phyloP scores from a whole-genome alignment of 1,140 invertebrate species.

The Hycleus phaleratus region DNA sequence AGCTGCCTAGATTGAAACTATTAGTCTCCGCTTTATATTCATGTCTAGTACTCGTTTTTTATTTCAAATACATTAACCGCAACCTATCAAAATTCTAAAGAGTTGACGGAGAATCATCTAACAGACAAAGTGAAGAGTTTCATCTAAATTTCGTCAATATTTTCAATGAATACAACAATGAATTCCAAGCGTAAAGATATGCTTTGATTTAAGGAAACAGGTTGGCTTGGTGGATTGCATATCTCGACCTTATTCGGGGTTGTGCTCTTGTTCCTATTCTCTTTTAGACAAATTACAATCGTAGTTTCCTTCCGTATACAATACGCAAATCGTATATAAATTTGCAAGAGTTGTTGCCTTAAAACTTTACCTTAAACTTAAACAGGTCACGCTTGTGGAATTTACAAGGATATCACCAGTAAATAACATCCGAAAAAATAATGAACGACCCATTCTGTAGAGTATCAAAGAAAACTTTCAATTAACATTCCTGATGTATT shows the following conservation, averaged over 20 bases:
- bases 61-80: slow-evolving; percentile 1
- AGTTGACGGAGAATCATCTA: not conserved
- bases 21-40: slow-evolving; percentile 4
- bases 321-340: slow-evolving; percentile 13
- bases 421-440: too few relatives aligned
- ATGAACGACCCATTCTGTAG: too few relatives aligned
- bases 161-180: too few relatives aligned
- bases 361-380: slow-evolving; percentile 4
- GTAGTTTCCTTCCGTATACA: slow-evolving; percentile 23
- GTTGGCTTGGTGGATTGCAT: too few relatives aligned
- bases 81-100: not conserved
- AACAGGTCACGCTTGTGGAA: too few relatives aligned
- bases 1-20: not conserved
- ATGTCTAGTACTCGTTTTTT: slow-evolving; percentile 2
- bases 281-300: slow-evolving; percentile 25
- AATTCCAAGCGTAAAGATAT: too few relatives aligned
- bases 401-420: too few relatives aligned
- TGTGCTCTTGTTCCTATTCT: slow-evolving; percentile 12
- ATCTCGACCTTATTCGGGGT: slow-evolving; percentile 1
- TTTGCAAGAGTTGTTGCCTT: slow-evolving; percentile 7
- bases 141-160: slow-evolving; percentile 4
- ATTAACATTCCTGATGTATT: too few relatives aligned
- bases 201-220: too few relatives aligned
- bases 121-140: slow-evolving; percentile 14
- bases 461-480: too few relatives aligned